These are phyloP conservation scores for Himalopsyche japonica DNA, from an alignment of 2,888 invertebrate species.

Conservation along the genomic window DNA sequence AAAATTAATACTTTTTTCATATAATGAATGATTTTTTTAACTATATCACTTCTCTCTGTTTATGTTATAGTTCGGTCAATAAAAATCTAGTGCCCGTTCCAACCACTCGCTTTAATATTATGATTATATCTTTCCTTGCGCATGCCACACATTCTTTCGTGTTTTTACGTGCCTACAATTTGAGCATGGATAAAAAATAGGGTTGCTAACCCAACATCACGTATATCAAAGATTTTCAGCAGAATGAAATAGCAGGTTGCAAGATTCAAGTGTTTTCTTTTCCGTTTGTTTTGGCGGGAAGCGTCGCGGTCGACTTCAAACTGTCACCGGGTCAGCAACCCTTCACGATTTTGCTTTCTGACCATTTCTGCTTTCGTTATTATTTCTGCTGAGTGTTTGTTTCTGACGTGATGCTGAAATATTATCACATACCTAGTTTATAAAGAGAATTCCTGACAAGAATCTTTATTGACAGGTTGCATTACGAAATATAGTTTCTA, in stretches of 20 bases:
- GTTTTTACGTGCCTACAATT: not conserved
- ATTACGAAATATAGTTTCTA: not conserved
- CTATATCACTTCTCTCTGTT: too few relatives aligned
- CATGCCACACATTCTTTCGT: not conserved
- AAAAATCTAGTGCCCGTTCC: too few relatives aligned
- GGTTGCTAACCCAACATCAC: not conserved
- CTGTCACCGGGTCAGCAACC: not conserved
- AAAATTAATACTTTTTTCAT: too few relatives aligned
- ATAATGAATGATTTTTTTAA: too few relatives aligned
- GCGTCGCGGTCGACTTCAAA: not conserved
- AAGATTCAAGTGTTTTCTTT: not conserved
- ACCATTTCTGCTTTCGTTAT: not conserved
- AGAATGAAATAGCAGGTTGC: not conserved
- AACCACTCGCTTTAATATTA: not conserved
- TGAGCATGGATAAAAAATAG: not conserved
- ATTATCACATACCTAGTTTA: not conserved
- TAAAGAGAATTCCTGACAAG: not conserved
- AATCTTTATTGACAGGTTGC: not conserved
- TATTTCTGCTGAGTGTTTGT: not conserved
- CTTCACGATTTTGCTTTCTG: not conserved
- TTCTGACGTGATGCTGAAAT: not conserved
- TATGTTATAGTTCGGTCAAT: too few relatives aligned
- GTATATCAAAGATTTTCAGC: not conserved
- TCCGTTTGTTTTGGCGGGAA: not conserved
- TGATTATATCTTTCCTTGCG: not conserved